Evolutionary conservation across 2,113 vertebrate species (phyloP).

Genomic region (Meriones unguiculatus): DNA sequence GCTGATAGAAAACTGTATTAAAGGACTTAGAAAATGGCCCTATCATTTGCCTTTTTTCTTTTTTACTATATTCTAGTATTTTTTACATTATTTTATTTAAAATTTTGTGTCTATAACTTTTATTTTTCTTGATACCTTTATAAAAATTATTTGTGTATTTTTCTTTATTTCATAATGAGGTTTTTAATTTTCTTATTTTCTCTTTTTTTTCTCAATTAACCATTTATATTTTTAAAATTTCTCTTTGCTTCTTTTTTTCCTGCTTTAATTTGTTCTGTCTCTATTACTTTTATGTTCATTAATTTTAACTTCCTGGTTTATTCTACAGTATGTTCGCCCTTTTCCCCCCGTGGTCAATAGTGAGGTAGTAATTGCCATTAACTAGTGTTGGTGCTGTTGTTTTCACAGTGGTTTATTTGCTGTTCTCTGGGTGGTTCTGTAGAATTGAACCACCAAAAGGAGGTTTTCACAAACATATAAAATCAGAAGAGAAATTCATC

Average conservation of each 20-base stretch:
- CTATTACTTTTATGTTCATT: background rate
- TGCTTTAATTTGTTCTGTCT: background rate
- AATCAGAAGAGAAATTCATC: no score
- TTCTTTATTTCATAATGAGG: background rate
- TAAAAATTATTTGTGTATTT: background rate
- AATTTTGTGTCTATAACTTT: background rate
- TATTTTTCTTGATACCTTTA: background rate
- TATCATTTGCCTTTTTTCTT: background rate
- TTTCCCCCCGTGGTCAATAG: background rate
- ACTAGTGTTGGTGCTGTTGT: background rate
- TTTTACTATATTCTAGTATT: background rate
- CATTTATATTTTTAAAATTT: background rate
- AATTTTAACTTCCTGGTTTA: background rate
- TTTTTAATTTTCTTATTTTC: background rate
- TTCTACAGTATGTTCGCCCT: no score
- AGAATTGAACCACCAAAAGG: background rate
- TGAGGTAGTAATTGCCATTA: background rate
- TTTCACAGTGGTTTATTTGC: background rate
- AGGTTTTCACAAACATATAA: background rate
- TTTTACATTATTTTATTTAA: background rate
- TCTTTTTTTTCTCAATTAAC: background rate
- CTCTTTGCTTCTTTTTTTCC: background rate
- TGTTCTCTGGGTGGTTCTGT: background rate
- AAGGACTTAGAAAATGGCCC: background rate
- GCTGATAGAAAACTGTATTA: background rate